Base-by-base conservation (phyloP, 1,140 invertebrate genomes). In the Scylla paramamosain region DNA sequence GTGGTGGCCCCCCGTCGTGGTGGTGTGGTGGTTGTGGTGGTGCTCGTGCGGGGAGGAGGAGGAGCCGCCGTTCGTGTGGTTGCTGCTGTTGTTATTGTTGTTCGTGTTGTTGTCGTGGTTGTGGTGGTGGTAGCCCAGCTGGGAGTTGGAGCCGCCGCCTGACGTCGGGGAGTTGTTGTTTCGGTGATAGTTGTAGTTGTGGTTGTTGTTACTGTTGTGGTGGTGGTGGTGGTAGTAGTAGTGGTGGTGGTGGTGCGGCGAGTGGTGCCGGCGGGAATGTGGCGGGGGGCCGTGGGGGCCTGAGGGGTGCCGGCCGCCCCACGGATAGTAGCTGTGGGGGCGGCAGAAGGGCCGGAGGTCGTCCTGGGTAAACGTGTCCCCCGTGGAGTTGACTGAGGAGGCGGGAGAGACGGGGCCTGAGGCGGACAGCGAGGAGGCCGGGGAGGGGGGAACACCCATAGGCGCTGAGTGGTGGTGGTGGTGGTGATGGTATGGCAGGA, bases 301-400 rank as follows among this genome's bases (percentile, higher is more conserved):
- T 29, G 32, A 89, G 45, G 39, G 32, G 48, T 88, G 84, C 7
- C 77, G 25, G 83, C 87, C 32, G 82, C 83, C 67, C 31, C 46
- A 91, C 8, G 59, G 87, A 3, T 92, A 91, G 59, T 95, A 83
- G 59, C 83, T 32, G 93, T 91, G 87, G 88, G 31, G 16, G 16
- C 92, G 92, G 92, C 48, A 88, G 83, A 52, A 94, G 28, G 93
- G 94, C 0, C 94, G 77, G 0, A 86, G 91, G 82, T 92, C 83
- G 32, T 92, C 94, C 32, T 95, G 94, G 25, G 82, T 32, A 32
- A 52, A 77, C 4, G 82, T 77, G 7, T 95, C 94, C 16, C 94
- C 94, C 52, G 94, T 87, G 8, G 94, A 95, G 45, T 95, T 95
- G 82, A 95, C 90, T n/a, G 94, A 95, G 8, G 94, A 95, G 0